phyloP scores from a whole-genome alignment of 2,888 invertebrate genomes.

The Drosophila crucigera region DNA sequence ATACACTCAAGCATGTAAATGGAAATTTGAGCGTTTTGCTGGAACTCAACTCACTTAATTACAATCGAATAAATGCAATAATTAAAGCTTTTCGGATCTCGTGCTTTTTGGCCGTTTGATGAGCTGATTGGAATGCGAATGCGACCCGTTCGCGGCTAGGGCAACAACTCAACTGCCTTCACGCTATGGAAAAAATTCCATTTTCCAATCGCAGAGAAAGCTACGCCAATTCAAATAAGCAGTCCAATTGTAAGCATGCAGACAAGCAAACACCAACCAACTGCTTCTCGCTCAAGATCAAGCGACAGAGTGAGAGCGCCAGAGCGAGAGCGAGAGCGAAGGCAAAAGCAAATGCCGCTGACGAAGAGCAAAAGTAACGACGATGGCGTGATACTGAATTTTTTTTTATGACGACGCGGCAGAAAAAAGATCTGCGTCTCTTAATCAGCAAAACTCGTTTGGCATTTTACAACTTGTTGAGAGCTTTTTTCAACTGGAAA shows the following conservation, averaged over 20 bases:
- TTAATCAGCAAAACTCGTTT: conserved; percentile 65
- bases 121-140: conserved; percentile 51
- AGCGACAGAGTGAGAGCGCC: conserved; percentile 14
- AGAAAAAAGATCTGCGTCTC: conserved; percentile 40
- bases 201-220: conserved; percentile 78
- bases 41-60: conserved; percentile 41
- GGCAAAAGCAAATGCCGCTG: conserved; percentile 6
- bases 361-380: conserved; percentile 65
- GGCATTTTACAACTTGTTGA: conserved; percentile 23
- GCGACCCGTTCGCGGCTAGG: conserved; percentile 61
- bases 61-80: conserved; percentile 37
- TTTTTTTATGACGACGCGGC: conserved; percentile 43
- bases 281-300: conserved; percentile 41
- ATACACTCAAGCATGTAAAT: conserved; percentile 6
- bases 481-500: conserved; percentile 69
- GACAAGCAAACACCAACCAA: conserved; percentile 23
- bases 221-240: conserved; percentile 52
- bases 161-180: conserved; percentile 67
- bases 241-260: conserved; percentile 66
- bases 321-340: conserved; percentile 23
- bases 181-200: conserved; percentile 57
- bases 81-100: conserved; percentile 7
- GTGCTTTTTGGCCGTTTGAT: conserved; percentile 17
- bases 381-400: conserved; percentile 65
- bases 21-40: conserved; percentile 7